A percentile compares a stretch with the other conserved stretches of the same genome.
These are phyloP conservation scores for Metallyticus violacea DNA, from an alignment of 2,888 invertebrate genomes.

Conservation along the genomic window DNA sequence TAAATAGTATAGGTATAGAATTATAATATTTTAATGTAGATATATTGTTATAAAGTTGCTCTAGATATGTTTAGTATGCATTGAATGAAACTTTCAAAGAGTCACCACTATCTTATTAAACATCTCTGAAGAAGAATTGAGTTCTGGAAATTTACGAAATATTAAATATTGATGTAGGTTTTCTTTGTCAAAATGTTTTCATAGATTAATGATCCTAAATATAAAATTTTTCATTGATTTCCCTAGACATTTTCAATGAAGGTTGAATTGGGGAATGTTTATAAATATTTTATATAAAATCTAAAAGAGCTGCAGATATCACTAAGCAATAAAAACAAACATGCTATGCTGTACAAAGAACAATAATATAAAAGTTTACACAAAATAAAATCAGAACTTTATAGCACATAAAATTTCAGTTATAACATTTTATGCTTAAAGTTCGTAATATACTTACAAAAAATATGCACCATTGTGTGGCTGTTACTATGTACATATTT, in stretches of 20 bases:
- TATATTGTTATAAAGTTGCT: background rate
- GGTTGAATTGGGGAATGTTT: background rate
- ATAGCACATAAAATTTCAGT: background rate
- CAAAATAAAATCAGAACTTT: slow-evolving; percentile 1
- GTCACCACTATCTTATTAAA: background rate
- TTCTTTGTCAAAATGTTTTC: background rate
- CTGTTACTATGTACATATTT: background rate
- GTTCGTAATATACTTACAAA: slow-evolving; percentile 2
- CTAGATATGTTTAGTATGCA: background rate
- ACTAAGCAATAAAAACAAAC: background rate
- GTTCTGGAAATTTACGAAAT: background rate
- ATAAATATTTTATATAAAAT: background rate
- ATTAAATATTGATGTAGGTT: background rate
- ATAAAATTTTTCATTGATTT: background rate
- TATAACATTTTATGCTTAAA: background rate
- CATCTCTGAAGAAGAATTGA: background rate
- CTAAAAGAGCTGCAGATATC: background rate
- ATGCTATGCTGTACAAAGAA: background rate
- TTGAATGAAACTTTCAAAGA: too few relatives aligned
- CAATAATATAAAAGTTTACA: background rate
- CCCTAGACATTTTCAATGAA: background rate
- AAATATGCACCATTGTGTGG: background rate
- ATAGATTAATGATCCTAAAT: background rate
- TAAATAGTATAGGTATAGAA: background rate
- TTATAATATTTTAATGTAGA: background rate